Percentiles rank a stretch among this genome's conserved stretches.
phyloP scores from a whole-genome alignment of 2,113 vertebrate genomes.

The Arothron firmamentum region DNA sequence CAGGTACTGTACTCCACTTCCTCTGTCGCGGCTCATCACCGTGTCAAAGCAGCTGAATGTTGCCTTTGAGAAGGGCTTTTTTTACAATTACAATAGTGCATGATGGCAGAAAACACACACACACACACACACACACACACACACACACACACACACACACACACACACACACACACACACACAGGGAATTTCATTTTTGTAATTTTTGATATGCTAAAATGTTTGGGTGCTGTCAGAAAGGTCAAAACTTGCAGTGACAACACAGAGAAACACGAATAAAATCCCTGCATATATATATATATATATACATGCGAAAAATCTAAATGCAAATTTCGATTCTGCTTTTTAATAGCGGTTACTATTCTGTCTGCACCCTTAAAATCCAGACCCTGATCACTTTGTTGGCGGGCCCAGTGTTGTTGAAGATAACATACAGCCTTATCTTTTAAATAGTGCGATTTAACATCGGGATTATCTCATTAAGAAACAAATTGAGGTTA shows the following conservation, averaged over 20 bases:
- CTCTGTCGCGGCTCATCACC: constrained; percentile 27
- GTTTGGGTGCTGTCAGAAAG: too few species aligned
- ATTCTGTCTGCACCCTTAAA: too few species aligned
- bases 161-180: neutral
- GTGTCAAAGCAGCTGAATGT: constrained; percentile 6
- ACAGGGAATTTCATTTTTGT: neutral
- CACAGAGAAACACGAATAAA: too few species aligned
- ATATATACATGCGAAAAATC: too few species aligned
- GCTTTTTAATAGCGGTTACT: too few species aligned
- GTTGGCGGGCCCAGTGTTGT: too few species aligned
- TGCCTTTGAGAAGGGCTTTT: neutral
- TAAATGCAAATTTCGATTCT: too few species aligned
- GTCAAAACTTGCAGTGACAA: too few species aligned
- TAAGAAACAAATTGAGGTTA: constrained; percentile 3
- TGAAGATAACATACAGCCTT: neutral
- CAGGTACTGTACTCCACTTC: constrained; percentile 24
- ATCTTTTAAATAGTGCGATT: neutral
- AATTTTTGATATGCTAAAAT: neutral
- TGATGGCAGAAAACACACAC: neutral
- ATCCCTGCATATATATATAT: too few species aligned
- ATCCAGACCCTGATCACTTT: too few species aligned
- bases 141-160: neutral
- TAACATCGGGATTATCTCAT: neutral
- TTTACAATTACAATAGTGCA: constrained; percentile 5
- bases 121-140: neutral